A percentile compares a stretch with the other conserved stretches of the same genome.
Conservation (phyloP, 2,888 invertebrate species). For the Cheiracanthium punctorium region DNA sequence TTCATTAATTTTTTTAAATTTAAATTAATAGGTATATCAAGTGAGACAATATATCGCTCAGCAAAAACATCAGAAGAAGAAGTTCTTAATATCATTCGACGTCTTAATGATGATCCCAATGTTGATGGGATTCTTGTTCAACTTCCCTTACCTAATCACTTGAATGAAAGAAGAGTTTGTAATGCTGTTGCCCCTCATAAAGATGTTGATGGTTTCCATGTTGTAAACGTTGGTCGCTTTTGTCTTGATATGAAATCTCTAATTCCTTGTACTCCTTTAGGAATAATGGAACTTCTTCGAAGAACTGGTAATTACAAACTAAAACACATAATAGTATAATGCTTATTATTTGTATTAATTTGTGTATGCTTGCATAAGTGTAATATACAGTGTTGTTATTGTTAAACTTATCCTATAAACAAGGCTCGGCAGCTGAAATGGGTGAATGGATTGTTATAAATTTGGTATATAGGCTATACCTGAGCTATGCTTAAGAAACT, state of each 20-base stretch:
- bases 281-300: slow-evolving; percentile 83
- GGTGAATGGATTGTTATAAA: too few relatives aligned
- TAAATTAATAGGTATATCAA: slow-evolving; percentile 47
- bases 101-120: slow-evolving; percentile 53
- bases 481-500: too few relatives aligned
- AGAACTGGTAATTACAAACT: slow-evolving; percentile 79
- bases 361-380: too few relatives aligned
- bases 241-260: slow-evolving; percentile 77
- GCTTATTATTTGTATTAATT: too few relatives aligned
- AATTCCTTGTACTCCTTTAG: slow-evolving; percentile 88
- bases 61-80: slow-evolving; percentile 54
- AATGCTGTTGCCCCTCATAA: slow-evolving; percentile 87
- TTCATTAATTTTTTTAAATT: background rate
- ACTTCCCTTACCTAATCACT: slow-evolving; percentile 84
- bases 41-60: slow-evolving; percentile 57
- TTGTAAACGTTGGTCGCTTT: slow-evolving; percentile 85
- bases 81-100: slow-evolving; percentile 58
- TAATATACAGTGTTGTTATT: too few relatives aligned
- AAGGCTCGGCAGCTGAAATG: too few relatives aligned
- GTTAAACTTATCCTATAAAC: too few relatives aligned
- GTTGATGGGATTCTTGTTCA: slow-evolving; percentile 87
- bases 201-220: slow-evolving; percentile 94
- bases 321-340: too few relatives aligned
- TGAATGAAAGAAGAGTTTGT: slow-evolving; percentile 80
- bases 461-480: too few relatives aligned